Evolutionary conservation across 2,113 vertebrate genomes (phyloP), one percentile per base, ranked within the genome.

Genomic region (Chascanopsetta lugubris): DNA sequence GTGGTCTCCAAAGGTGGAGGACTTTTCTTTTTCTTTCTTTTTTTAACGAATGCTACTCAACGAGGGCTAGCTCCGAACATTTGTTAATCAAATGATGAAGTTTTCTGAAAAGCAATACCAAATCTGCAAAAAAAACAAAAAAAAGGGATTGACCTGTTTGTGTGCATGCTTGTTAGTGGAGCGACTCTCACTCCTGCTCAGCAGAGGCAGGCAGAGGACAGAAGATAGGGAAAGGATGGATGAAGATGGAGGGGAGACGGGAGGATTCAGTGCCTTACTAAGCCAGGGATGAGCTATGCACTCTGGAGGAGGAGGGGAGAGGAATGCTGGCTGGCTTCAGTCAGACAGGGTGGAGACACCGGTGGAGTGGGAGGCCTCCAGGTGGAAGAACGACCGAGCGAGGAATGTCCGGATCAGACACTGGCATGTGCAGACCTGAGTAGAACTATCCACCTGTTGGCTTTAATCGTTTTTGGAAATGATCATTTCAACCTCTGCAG

Each of bases 241-340:
- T 42, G 62, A 55, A 9, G 54, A 30, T 6, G 51, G 9, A 13
- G 25, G 15, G 22, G 49, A 27, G 21, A 22, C 0, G 1, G 27
- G 50, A 36, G 61, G 65, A 61, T 46, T 56, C 48, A 79, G 79
- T 85, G 83, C 83, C 83, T 82, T 82, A 81, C 27, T 46, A 34
- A 63, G 51, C n/a, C 22, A 30, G 48, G 30, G 26, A 63, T 10
- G 61, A 69, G 36, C 60, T 47, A 64, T 71, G 73, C 47, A 70
- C 47, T 65, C 30, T 48, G 45, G n/a, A 21, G 25, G 48, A 56
- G 25, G 51, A 62, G 25, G 51, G 59, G 18, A 29, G 34, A 22
- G 36, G 9, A 38, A 38, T 17, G 36, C 36, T n/a, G 13, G 21
- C 32, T 4, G 34, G 53, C 22, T 60, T 54, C 36, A 29, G n/a